These are phyloP conservation scores for Enteromius treurensis DNA, from an alignment of 2,797 vertebrate genomes.

Conservation along the genomic window DNA sequence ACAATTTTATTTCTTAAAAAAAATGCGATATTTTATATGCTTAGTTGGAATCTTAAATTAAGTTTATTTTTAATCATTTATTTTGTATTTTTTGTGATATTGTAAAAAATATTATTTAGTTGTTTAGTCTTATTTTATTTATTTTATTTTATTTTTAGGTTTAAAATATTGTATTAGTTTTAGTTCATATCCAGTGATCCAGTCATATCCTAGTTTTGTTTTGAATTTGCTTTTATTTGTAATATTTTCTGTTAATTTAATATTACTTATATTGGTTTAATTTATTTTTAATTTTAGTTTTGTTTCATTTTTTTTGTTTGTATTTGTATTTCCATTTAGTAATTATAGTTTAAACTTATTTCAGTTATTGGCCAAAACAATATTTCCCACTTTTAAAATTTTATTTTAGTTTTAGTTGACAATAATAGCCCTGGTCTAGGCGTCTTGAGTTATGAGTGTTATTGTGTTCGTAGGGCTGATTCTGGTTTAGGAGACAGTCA, in stretches of 20 bases:
- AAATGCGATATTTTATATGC: neutral
- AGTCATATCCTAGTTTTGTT: neutral
- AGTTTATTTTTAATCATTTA: neutral
- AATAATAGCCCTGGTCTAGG: neutral
- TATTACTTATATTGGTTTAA: neutral
- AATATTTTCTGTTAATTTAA: neutral
- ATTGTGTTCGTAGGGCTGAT: constrained; percentile 48
- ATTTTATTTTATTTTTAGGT: no score
- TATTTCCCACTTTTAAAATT: neutral
- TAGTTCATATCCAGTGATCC: neutral
- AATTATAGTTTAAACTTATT: neutral
- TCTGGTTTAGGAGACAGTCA: constrained; percentile 31
- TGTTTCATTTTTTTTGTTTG: neutral
- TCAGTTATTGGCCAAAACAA: neutral
- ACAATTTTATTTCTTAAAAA: no score
- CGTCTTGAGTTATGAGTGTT: constrained; percentile 14
- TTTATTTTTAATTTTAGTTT: neutral
- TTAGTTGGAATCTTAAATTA: neutral
- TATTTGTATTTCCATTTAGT: neutral
- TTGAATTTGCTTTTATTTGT: neutral
- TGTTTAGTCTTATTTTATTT: no score
- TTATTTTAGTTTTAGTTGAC: neutral
- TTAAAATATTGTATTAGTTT: neutral
- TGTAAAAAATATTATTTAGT: neutral
- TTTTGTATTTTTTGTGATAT: neutral